A percentile compares a stretch with the other conserved stretches of the same genome.
phyloP scores from a whole-genome alignment of 1,140 invertebrate genomes.

The Ceratosolen fusciceps region DNA sequence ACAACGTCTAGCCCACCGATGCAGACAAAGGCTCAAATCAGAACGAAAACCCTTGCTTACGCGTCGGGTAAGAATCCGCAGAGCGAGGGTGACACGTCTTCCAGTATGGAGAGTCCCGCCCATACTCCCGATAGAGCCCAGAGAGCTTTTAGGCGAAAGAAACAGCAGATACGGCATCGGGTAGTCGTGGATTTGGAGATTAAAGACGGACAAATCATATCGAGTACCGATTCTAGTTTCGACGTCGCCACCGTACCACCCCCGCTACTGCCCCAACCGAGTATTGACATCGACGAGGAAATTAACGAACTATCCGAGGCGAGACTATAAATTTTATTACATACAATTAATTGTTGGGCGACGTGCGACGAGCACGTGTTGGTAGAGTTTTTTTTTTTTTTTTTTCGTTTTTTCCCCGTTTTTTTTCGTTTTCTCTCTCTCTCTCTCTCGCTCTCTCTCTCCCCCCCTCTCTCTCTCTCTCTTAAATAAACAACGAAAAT shows the following conservation, averaged over 20 bases:
- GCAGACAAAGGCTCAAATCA: conserved; percentile 66
- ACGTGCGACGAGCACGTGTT: no score
- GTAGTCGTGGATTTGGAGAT: conserved; percentile 68
- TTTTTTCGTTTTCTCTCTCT: no score
- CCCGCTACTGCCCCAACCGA: conserved; percentile 74
- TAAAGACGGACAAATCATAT: conserved; percentile 68
- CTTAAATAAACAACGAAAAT: conserved; percentile 31
- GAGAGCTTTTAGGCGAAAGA: conserved; percentile 64
- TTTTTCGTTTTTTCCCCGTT: no score
- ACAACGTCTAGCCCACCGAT: conserved; percentile 70
- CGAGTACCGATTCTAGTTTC: conserved; percentile 77
- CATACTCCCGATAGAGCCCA: conserved; percentile 67
- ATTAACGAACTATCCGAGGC: conserved; percentile 60
- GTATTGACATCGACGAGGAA: conserved; percentile 73
- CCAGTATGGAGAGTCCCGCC: conserved; percentile 69
- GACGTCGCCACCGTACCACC: conserved; percentile 79
- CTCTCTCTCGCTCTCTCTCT: no score
- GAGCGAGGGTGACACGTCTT: conserved; percentile 70
- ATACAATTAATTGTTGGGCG: no score
- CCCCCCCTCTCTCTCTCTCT: no score
- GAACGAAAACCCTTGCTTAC: conserved; percentile 69
- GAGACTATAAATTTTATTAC: no score
- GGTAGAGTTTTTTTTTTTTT: no score
- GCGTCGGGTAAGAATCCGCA: conserved; percentile 65
- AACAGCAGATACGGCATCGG: conserved; percentile 66